Conservation (phyloP, 2,113 vertebrate species). For the Himantopus leucocephalus region DNA sequence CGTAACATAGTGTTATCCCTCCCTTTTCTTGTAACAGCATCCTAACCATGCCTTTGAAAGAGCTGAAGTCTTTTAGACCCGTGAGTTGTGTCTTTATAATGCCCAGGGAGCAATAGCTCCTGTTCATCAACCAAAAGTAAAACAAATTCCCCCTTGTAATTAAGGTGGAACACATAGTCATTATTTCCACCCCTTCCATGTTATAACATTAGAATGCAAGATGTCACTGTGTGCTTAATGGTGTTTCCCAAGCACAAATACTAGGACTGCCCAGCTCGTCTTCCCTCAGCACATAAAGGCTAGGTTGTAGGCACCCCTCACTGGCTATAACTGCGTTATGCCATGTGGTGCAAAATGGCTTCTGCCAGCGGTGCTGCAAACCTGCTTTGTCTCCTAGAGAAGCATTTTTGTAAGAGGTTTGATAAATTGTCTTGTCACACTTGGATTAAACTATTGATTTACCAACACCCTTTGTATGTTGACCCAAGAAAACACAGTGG, state of each 20-base stretch:
- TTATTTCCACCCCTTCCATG: constrained; percentile 34
- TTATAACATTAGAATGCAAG: constrained; percentile 49
- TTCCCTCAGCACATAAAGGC: constrained; percentile 9
- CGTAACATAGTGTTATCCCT: not conserved
- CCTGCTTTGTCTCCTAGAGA: constrained; percentile 60
- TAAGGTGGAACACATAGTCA: constrained; percentile 55
- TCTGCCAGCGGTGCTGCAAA: constrained; percentile 41
- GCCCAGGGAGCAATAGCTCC: not conserved
- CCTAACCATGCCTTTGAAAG: not conserved
- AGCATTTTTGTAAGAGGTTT: constrained; percentile 51
- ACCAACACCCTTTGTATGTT: constrained; percentile 68
- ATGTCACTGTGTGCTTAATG: constrained; percentile 46
- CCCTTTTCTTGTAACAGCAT: not conserved
- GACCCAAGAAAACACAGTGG: constrained; percentile 72
- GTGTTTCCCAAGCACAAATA: constrained; percentile 44
- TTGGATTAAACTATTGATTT: constrained; percentile 79
- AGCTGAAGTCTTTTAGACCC: not conserved
- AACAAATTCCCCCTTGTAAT: constrained; percentile 22
- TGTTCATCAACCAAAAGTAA: not conserved
- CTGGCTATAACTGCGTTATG: not conserved
- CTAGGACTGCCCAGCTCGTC: constrained; percentile 47
- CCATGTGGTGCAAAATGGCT: constrained; percentile 44
- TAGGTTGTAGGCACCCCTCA: constrained; percentile 6
- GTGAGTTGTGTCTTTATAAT: not conserved
- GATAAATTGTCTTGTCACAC: constrained; percentile 74